Conservation (phyloP, 2,113 vertebrate genomes). For the Cyanoderma ruficeps region DNA sequence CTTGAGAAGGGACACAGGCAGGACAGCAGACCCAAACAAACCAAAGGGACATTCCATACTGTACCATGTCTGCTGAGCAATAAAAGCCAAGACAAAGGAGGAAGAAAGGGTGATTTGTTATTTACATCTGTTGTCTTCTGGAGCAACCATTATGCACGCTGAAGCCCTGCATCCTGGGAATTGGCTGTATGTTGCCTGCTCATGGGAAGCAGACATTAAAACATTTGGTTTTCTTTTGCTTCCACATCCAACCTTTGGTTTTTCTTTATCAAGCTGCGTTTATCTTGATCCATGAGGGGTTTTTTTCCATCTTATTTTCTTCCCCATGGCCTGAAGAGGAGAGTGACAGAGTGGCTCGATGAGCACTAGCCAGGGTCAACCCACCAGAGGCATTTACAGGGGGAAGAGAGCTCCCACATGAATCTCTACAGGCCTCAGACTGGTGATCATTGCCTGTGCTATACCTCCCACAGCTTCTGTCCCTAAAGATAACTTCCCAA, state of each 20-base stretch:
- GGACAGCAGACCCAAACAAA: neutral
- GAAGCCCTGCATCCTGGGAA: neutral
- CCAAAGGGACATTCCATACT: neutral
- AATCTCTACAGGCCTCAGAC: neutral
- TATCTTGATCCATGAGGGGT: neutral
- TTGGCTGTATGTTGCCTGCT: neutral
- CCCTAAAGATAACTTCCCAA: neutral
- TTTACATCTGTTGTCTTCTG: neutral
- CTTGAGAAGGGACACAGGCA: neutral
- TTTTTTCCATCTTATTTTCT: neutral
- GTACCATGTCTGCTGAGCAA: neutral
- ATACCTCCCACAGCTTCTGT: neutral
- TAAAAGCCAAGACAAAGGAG: neutral
- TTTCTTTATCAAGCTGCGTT: neutral
- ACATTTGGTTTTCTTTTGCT: neutral
- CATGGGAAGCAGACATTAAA: neutral
- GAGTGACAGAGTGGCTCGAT: neutral
- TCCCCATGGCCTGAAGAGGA: neutral
- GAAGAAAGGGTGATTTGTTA: neutral
- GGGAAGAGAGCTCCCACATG: neutral
- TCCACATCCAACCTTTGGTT: accelerated
- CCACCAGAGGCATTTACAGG: neutral
- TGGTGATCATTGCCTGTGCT: neutral
- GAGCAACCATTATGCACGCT: neutral
- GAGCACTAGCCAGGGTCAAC: neutral